These are phyloP conservation scores for Nannospalax galili DNA, from an alignment of 2,113 vertebrate genomes.

Conservation along the genomic window DNA sequence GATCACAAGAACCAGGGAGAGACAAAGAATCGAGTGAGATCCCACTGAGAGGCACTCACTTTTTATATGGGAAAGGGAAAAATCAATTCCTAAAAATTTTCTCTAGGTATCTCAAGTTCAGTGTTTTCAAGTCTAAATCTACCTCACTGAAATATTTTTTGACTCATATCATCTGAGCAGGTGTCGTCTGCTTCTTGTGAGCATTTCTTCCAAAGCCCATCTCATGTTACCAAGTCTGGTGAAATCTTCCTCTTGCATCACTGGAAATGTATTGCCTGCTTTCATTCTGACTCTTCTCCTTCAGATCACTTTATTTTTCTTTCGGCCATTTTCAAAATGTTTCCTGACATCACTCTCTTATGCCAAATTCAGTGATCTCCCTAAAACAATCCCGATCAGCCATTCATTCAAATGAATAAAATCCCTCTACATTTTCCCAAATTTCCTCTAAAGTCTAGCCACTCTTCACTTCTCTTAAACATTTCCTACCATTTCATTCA, in stretches of 20 bases:
- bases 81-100: conserved; percentile 24
- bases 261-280: background rate
- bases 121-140: background rate
- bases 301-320: background rate
- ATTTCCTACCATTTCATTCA: background rate
- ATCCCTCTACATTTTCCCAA: background rate
- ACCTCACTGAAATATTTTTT: background rate
- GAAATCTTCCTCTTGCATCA: background rate
- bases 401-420: background rate
- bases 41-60: background rate
- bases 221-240: background rate
- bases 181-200: background rate
- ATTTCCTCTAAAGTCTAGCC: background rate
- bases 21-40: background rate
- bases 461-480: background rate
- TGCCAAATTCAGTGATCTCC: background rate
- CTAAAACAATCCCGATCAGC: background rate
- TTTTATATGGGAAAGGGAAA: background rate
- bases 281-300: background rate
- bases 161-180: background rate
- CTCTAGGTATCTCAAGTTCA: background rate
- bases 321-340: background rate
- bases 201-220: background rate
- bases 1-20: background rate
- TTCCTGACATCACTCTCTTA: background rate